These are phyloP conservation scores for Cecropterus lyciades DNA, from an alignment of 1,140 invertebrate genomes.

Conservation along the genomic window DNA sequence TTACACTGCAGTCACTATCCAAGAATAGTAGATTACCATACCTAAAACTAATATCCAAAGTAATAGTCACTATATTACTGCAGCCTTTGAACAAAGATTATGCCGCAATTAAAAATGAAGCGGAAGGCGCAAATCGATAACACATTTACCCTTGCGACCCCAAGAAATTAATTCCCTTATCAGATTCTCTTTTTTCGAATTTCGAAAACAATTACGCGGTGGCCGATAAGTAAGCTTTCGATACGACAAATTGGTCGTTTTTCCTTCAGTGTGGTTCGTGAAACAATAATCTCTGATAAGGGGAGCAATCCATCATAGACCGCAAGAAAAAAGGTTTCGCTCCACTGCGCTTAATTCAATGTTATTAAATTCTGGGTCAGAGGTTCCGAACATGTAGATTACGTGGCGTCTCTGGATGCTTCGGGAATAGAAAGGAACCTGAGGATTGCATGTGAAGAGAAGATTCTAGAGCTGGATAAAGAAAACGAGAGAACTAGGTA, in stretches of 20 bases:
- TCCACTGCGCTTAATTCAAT: constrained; percentile 25
- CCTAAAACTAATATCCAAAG: too few species aligned
- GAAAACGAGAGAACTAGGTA: too few species aligned
- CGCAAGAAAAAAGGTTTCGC: constrained; percentile 15
- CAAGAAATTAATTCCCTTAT: constrained; percentile 36
- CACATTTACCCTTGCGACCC: constrained; percentile 26
- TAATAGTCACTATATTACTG: too few species aligned
- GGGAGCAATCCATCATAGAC: constrained; percentile 27
- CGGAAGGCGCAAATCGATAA: constrained; percentile 30
- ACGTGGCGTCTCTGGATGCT: background rate
- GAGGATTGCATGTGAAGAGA: too few species aligned
- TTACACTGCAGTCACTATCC: too few species aligned
- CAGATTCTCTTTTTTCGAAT: constrained; percentile 34
- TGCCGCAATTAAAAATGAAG: constrained; percentile 29
- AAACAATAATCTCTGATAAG: constrained; percentile 36
- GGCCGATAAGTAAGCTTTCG: constrained; percentile 31
- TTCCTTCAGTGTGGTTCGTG: constrained; percentile 26
- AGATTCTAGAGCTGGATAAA: too few species aligned
- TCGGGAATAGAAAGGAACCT: background rate
- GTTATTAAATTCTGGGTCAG: constrained; percentile 31
- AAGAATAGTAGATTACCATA: too few species aligned
- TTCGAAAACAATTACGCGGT: constrained; percentile 34
- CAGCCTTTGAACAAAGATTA: constrained; percentile 5
- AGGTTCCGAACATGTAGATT: constrained; percentile 13
- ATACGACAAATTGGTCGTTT: constrained; percentile 33